phyloP scores from a whole-genome alignment of 2,113 vertebrate genomes.

The Coryphaenoides rupestris region DNA sequence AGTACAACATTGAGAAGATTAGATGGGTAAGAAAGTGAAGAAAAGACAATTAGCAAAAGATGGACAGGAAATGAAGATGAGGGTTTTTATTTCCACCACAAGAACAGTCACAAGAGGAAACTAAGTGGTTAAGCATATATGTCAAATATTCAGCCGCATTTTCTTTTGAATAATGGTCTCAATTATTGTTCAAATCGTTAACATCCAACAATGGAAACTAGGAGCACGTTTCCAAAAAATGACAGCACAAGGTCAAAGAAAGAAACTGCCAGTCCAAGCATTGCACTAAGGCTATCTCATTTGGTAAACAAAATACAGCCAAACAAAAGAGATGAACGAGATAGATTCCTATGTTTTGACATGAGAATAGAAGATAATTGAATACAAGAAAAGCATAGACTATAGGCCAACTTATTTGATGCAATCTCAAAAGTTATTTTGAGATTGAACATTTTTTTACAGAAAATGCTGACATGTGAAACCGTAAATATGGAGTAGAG shows the following conservation, averaged over 20 bases:
- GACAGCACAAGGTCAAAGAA: no score
- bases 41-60: neutral
- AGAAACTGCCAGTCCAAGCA: no score
- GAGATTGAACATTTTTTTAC: no score
- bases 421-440: conserved; percentile 27
- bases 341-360: conserved; percentile 3
- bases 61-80: conserved; percentile 15
- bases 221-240: no score
- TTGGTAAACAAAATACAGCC: no score
- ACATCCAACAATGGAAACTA: no score
- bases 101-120: conserved; percentile 26
- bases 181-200: no score
- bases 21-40: neutral
- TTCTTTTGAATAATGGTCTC: no score
- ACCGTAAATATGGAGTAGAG: conserved; percentile 54
- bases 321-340: no score
- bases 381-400: conserved; percentile 14
- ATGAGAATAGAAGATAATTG: conserved; percentile 26
- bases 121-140: neutral
- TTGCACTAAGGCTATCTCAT: no score
- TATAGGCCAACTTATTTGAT: no score
- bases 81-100: conserved; percentile 54
- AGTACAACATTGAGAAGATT: neutral
- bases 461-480: conserved; percentile 1
- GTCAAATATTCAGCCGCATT: no score